These are phyloP conservation scores for Anthrax anthrax DNA, from an alignment of 2,888 invertebrate species.

Conservation along the genomic window DNA sequence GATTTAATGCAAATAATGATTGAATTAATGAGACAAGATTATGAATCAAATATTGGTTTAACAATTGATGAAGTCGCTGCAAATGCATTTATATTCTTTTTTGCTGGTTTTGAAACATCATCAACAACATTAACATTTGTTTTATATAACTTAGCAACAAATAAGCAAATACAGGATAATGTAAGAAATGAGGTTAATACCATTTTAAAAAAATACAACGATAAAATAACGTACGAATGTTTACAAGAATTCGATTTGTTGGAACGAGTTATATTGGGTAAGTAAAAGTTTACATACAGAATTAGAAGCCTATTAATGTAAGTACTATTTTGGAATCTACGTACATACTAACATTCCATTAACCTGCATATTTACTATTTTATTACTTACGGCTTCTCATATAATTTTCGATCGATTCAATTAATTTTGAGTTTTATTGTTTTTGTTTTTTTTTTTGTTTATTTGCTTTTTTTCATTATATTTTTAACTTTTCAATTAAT, in stretches of 20 bases:
- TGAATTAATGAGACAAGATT: conserved; percentile 9
- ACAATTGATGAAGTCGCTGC: conserved; percentile 31
- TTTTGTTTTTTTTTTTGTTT: too few species aligned
- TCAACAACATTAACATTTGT: conserved; percentile 29
- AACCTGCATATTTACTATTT: too few species aligned
- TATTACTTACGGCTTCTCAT: too few species aligned
- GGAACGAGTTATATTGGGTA: conserved; percentile 31
- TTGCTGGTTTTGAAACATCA: conserved; percentile 37
- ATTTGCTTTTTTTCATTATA: too few species aligned
- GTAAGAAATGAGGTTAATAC: conserved; percentile 27
- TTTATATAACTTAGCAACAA: conserved; percentile 32
- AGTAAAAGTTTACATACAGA: too few species aligned
- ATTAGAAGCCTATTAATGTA: too few species aligned
- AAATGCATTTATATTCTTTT: conserved; percentile 37
- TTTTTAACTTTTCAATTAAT: too few species aligned
- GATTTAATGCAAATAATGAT: conserved; percentile 14
- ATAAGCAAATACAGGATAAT: conserved; percentile 31
- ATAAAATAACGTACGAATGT: conserved; percentile 29
- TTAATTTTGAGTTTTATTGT: too few species aligned
- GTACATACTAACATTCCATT: too few species aligned
- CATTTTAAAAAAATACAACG: conserved; percentile 21
- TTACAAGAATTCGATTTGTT: conserved; percentile 31
- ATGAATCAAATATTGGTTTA: conserved; percentile 6
- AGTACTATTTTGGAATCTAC: too few species aligned
- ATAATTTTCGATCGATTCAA: too few species aligned